phyloP scores from a whole-genome alignment of 2,797 vertebrate genomes.

The Bradypodion ventrale region DNA sequence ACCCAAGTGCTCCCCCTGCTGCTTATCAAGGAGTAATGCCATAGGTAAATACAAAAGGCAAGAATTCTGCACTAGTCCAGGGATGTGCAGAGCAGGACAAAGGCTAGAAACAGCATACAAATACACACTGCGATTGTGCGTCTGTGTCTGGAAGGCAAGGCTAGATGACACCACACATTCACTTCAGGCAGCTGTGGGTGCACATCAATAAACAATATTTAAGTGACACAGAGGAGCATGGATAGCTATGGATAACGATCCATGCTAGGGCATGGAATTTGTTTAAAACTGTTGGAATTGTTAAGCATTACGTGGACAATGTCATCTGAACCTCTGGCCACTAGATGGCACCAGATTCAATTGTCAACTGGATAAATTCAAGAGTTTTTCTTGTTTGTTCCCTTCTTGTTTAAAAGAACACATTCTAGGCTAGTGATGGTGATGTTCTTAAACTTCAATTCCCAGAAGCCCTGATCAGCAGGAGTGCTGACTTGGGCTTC shows the following conservation, averaged over 20 bases:
- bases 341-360: background rate
- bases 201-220: too few species aligned
- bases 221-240: background rate
- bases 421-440: too few species aligned
- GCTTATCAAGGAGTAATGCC: background rate
- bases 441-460: too few species aligned
- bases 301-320: background rate
- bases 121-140: background rate
- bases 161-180: background rate
- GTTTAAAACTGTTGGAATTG: background rate
- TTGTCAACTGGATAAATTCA: too few species aligned
- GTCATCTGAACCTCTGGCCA: background rate
- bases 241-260: too few species aligned
- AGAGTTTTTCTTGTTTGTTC: too few species aligned
- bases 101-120: background rate
- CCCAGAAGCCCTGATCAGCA: too few species aligned
- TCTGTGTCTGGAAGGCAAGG: background rate
- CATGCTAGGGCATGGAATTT: too few species aligned
- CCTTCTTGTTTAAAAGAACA: too few species aligned
- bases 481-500: too few species aligned
- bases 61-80: background rate
- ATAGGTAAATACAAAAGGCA: background rate
- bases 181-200: too few species aligned
- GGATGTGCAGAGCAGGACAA: background rate
- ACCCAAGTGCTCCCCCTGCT: conserved; percentile 23